These are phyloP conservation scores for Montipora efflorescens DNA, from an alignment of 64 coral and sea anemone species.

Conservation along the genomic window DNA sequence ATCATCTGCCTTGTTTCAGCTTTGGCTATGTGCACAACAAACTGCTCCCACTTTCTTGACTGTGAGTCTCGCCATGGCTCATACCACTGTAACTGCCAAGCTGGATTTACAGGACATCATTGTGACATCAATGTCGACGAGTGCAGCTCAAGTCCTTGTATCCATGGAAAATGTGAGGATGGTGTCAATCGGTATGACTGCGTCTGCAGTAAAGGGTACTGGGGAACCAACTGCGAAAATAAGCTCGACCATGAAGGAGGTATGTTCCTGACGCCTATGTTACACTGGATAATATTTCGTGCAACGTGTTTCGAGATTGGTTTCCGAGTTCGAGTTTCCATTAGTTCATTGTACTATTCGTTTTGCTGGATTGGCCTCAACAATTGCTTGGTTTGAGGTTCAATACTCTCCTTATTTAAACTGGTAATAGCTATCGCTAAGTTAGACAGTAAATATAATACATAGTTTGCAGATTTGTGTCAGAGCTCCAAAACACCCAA, in stretches of 20 bases:
- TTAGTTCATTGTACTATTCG: not conserved
- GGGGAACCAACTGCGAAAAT: constrained; percentile 57
- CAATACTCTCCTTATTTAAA: not conserved
- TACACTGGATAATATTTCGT: not conserved
- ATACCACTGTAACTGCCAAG: constrained; percentile 48
- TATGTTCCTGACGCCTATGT: not conserved
- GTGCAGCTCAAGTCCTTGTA: constrained; percentile 55
- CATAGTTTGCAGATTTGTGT: too few relatives aligned
- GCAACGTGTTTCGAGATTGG: not conserved
- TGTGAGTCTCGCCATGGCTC: constrained; percentile 26
- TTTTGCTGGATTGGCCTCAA: not conserved
- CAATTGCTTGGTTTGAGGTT: not conserved
- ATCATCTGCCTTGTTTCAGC: not conserved
- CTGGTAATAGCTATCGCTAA: too few relatives aligned
- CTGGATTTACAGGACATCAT: constrained; percentile 64
- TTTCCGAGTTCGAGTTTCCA: not conserved
- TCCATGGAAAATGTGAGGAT: constrained; percentile 68
- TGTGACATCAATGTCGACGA: constrained; percentile 72
- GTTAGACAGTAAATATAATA: too few relatives aligned
- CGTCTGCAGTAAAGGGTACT: constrained; percentile 64
- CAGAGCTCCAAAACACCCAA: too few relatives aligned
- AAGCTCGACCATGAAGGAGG: constrained; percentile 41
- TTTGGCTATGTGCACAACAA: constrained; percentile 43
- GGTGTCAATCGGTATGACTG: constrained; percentile 66
- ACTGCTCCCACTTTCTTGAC: constrained; percentile 57